Conservation (phyloP, 2,113 vertebrate species). For the Thunnus thynnus region DNA sequence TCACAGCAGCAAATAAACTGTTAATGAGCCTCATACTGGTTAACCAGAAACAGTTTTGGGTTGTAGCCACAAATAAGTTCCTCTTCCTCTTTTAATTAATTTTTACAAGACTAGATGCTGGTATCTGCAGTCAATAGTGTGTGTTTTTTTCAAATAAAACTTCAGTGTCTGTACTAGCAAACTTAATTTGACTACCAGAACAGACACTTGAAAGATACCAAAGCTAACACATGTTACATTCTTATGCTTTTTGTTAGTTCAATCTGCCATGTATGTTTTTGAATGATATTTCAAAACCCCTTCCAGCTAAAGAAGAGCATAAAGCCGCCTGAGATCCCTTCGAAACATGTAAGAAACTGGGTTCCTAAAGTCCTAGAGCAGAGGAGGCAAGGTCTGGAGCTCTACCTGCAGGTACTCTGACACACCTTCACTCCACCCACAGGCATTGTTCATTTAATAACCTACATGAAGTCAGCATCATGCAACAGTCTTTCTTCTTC, state of each 20-base stretch:
- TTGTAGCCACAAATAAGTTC: slow-evolving; percentile 18
- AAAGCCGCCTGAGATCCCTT: slow-evolving; percentile 97
- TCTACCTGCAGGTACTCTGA: slow-evolving; percentile 92
- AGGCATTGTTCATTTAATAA: not conserved
- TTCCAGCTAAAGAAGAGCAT: slow-evolving; percentile 95
- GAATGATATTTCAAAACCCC: slow-evolving; percentile 11
- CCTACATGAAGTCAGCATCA: not conserved
- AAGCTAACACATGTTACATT: too few relatives aligned
- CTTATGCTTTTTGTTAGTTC: too few relatives aligned
- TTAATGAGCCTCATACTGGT: not conserved
- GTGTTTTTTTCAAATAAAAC: too few relatives aligned
- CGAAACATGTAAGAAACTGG: slow-evolving; percentile 99
- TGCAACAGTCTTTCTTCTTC: not conserved
- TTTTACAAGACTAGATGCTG: too few relatives aligned
- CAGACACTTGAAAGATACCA: too few relatives aligned
- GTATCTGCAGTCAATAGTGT: too few relatives aligned
- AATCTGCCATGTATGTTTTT: not conserved
- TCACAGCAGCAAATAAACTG: slow-evolving; percentile 2
- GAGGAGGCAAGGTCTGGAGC: slow-evolving; percentile 93
- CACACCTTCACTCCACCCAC: not conserved
- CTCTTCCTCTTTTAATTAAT: not conserved
- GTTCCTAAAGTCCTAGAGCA: slow-evolving; percentile 97
- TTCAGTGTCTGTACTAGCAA: too few relatives aligned
- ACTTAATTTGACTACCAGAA: too few relatives aligned
- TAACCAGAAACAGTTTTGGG: slow-evolving; percentile 18